Evolutionary conservation across 1,140 invertebrate genomes (phyloP), one percentile per base, ranked within the genome.

Genomic region (Eubasilissa regina): DNA sequence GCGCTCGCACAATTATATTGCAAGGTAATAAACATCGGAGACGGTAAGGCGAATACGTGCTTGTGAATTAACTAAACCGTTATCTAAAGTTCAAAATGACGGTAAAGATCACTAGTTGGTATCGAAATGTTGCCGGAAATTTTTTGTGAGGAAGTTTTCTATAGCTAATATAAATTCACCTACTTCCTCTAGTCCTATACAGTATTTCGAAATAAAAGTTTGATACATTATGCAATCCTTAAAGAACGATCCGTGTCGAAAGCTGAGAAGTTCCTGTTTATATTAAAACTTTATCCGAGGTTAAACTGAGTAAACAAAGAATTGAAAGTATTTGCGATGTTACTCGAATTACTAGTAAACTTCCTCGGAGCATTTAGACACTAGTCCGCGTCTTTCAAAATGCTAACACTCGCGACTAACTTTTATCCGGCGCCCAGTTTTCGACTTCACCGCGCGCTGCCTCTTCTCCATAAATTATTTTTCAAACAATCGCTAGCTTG

Each of bases 291-390:
- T 66, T 70, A 45, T 21, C 25, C 35, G 45, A 53, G 45, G 51
- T 51, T 12, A 13, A 3, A 70, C 13, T 10, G 45, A 51, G 66
- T 70, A 70, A 70, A 70, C 66, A 70, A 70, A 60, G 56, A 62
- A 60, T 62, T 13, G 43, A 12, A 64, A 48, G 74, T 76, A 62
- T 76, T 48, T 48, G 66, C 76, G 4, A 56, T 55, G 56, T 78
- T 72, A 35, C 55, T 15, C 77, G n/a, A 56, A 56, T 64, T 66
- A 66, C 43, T 56, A 43, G 19, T 12, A 78, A 77, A 77, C 60
- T 66, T 77, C 43, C 13, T 35, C 12, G 62, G 51, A 19, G 53
- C 74, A 58, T 44, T 55, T 19, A 11, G 55, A 55, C 35, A 19
- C 48, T 72, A 53, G 0, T 47, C 15, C 17, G 19, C 25, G 35